Evolutionary conservation across 2,113 vertebrate genomes (phyloP), one percentile per base, ranked within the genome.

Genomic region (Chloropsis cyanopogon): DNA sequence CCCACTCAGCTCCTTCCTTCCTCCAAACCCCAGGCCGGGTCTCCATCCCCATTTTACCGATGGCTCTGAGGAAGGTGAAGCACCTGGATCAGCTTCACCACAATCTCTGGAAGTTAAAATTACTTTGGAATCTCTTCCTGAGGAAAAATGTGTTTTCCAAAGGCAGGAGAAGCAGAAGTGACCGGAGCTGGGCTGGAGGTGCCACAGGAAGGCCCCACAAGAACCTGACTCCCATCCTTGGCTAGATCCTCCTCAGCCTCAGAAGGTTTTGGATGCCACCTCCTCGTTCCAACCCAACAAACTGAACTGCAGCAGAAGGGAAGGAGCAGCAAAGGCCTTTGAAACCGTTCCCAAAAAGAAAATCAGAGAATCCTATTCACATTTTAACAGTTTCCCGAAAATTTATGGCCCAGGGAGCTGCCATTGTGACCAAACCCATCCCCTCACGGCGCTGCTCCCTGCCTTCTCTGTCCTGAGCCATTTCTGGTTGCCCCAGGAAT

Each of bases 181-280:
- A 22, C 2, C 4, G 1, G 21, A 82, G 66, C 41, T 35, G 49
- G 23, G 33, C 53, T 44, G 61, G 53, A 65, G n/a, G 19, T 31
- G 44, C 0, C 7, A 0, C 20, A 23, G 1, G 6, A 26, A 59
- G 39, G 39, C 14, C 29, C 44, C 20, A 56, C 29, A 4, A 12
- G 1, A 42, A 23, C 25, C 53, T 24, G 46, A 14, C 39, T 18
- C 66, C 57, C n/a, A 24, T 1, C 64, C n/a, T 10, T 4, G 25
- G 29, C 65, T 21, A 39, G 29, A 44, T 52, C 2, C 60, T 65
- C 39, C 65, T 31, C 44, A 44, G 28, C 78, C 42, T 63, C 18
- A 2, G 18, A 26, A 64, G 14, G 33, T 18, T 78, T 13, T 5
- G 31, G 57, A 26, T 10, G 39, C 4, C 68, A 42, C 24, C 39